These are phyloP conservation scores for Eudemis profundana DNA, from an alignment of 2,888 invertebrate genomes.

Conservation along the genomic window DNA sequence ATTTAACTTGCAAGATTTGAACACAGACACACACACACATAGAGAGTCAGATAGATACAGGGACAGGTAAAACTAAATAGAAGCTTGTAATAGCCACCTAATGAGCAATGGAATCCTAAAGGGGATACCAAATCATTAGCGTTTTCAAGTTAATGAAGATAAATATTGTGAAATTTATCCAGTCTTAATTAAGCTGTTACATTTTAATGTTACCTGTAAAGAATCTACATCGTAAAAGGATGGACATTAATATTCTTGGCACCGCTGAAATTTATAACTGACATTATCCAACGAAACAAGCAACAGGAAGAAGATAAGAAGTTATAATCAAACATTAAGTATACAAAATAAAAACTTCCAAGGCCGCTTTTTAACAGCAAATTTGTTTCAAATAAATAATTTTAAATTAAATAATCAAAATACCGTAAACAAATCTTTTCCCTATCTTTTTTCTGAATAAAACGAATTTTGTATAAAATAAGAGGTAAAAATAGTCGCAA, in stretches of 20 bases:
- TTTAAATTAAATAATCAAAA: too few species aligned
- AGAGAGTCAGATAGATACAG: too few species aligned
- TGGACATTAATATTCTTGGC: not conserved
- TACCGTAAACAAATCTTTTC: too few species aligned
- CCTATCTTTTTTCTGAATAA: too few species aligned
- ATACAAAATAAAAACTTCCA: not conserved
- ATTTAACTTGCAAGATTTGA: too few species aligned
- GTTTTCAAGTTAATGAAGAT: not conserved
- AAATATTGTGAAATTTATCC: not conserved
- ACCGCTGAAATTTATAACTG: not conserved
- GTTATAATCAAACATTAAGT: not conserved
- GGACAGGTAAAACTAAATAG: too few species aligned
- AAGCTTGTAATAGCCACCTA: too few species aligned
- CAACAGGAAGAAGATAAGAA: not conserved
- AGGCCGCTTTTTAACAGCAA: too few species aligned
- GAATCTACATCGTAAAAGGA: not conserved
- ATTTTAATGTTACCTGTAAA: not conserved
- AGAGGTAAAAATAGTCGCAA: too few species aligned
- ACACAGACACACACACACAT: too few species aligned
- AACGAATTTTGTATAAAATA: too few species aligned
- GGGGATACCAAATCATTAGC: not conserved
- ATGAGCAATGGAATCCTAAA: not conserved
- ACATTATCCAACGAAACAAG: not conserved
- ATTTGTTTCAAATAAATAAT: too few species aligned
- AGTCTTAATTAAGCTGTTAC: not conserved